Evolutionary conservation across 2,113 vertebrate genomes (phyloP).

Genomic region (Phalacrocorax carbo): DNA sequence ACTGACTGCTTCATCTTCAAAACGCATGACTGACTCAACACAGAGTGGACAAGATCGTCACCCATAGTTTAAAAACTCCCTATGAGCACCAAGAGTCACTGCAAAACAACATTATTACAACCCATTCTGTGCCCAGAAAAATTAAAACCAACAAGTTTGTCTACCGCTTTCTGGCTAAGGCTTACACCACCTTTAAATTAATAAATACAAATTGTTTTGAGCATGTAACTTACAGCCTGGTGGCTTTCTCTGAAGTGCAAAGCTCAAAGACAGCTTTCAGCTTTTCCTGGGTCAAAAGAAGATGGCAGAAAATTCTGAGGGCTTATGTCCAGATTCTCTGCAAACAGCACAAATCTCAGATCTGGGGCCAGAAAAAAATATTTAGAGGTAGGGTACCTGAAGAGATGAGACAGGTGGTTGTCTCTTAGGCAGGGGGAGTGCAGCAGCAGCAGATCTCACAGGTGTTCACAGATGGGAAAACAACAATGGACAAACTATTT

Average conservation of each 20-base stretch:
- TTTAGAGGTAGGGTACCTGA: not conserved
- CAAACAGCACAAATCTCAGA: not conserved
- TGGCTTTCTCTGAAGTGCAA: not conserved
- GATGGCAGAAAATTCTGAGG: not conserved
- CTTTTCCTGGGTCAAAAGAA: not conserved
- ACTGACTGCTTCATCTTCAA: not conserved
- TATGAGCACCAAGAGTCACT: not conserved
- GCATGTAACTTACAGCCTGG: not conserved
- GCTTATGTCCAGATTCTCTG: not conserved
- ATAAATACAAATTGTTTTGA: too few relatives aligned
- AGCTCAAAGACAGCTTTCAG: not conserved
- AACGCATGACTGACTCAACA: not conserved
- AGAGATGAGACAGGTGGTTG: not conserved
- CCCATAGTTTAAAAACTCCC: not conserved
- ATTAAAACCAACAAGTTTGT: not conserved
- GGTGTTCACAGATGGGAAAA: not conserved
- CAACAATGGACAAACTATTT: not conserved
- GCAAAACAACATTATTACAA: not conserved
- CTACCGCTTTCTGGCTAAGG: not conserved
- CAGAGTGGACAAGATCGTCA: not conserved
- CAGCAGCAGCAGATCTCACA: not conserved
- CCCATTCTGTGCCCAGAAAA: not conserved
- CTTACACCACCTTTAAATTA: not conserved
- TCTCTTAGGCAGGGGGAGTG: not conserved
- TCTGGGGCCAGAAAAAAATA: not conserved